These are phyloP conservation scores for Encarsia formosa DNA, from an alignment of 2,888 invertebrate species.

Conservation along the genomic window DNA sequence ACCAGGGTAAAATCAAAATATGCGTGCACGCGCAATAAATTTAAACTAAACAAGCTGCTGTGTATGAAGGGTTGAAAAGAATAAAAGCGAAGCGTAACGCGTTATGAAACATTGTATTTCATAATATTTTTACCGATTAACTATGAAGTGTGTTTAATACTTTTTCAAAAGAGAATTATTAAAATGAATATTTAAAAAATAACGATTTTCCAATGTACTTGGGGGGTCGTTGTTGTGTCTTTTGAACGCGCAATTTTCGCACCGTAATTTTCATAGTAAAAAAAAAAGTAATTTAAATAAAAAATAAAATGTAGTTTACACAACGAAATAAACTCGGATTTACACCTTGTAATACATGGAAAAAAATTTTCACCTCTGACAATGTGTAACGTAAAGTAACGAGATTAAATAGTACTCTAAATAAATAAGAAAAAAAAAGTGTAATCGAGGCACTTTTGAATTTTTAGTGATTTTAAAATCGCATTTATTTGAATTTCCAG, in stretches of 20 bases:
- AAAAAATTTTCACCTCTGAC: constrained; percentile 13
- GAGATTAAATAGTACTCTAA: too few species aligned
- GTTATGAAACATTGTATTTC: too few species aligned
- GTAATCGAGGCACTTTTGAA: constrained; percentile 10
- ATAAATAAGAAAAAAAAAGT: neutral
- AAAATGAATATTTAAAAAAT: constrained; percentile 8
- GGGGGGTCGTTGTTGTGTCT: constrained; percentile 12
- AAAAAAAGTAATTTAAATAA: constrained; percentile 5
- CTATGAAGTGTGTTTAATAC: constrained; percentile 43
- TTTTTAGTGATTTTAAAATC: constrained; percentile 14
- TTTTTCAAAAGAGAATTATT: constrained; percentile 36
- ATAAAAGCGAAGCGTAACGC: too few species aligned
- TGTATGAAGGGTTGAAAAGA: too few species aligned
- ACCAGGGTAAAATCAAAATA: too few species aligned
- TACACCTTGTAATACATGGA: constrained; percentile 18
- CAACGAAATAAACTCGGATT: constrained; percentile 26
- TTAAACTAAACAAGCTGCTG: too few species aligned
- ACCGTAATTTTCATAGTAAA: constrained; percentile 6
- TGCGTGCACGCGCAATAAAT: too few species aligned
- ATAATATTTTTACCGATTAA: constrained; percentile 33
- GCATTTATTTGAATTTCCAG: too few species aligned
- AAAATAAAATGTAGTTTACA: constrained; percentile 20
- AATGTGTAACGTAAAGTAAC: constrained; percentile 7
- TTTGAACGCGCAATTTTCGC: constrained; percentile 19
- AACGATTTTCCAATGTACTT: too few species aligned